Conservation (phyloP, 2,797 vertebrate genomes). For the Pitangus sulphuratus region DNA sequence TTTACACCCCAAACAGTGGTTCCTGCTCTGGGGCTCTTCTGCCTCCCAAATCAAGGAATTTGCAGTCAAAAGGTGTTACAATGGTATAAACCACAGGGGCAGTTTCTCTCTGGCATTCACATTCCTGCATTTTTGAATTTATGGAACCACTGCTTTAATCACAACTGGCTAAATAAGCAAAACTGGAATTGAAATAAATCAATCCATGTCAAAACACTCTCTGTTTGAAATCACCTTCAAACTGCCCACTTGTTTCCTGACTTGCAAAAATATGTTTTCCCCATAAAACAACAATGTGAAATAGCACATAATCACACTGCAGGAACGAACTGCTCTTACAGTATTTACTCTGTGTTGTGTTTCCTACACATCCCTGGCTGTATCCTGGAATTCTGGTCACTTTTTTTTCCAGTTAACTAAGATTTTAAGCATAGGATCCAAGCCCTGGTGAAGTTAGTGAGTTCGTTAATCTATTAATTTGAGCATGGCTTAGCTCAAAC, state of each 20-base stretch:
- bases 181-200: neutral
- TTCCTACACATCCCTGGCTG: neutral
- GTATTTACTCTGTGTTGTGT: neutral
- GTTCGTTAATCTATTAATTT: neutral
- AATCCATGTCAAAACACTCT: neutral
- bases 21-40: neutral
- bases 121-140: neutral
- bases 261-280: neutral
- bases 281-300: neutral
- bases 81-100: fast-evolving
- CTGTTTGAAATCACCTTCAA: neutral
- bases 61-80: neutral
- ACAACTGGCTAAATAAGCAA: neutral
- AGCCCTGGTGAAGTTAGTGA: neutral
- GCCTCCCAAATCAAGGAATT: neutral
- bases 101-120: neutral
- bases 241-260: neutral
- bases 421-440: neutral
- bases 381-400: neutral
- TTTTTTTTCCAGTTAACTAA: neutral
- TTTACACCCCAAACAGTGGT: neutral
- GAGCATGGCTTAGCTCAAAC: neutral
- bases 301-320: neutral
- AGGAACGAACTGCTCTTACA: neutral
- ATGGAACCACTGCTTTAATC: neutral